Evolutionary conservation across 2,113 vertebrate genomes (phyloP).

Genomic region (Triplophysa dalaica): DNA sequence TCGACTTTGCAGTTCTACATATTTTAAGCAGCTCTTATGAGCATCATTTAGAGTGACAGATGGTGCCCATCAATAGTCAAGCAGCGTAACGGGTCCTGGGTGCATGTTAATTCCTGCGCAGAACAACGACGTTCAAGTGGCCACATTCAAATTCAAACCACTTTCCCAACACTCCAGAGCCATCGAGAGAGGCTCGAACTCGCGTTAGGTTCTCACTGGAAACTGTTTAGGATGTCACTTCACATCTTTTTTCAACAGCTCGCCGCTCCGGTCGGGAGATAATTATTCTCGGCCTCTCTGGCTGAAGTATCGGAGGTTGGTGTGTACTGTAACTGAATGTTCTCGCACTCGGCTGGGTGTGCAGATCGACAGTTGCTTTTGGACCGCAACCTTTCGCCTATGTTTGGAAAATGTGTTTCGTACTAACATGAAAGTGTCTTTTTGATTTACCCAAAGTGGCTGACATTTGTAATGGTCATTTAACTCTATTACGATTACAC

Average conservation of each 20-base stretch:
- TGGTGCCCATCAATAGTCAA: constrained; percentile 43
- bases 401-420: too few relatives aligned
- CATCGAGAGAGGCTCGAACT: constrained; percentile 71
- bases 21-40: constrained; percentile 15
- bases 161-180: constrained; percentile 58
- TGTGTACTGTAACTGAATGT: constrained; percentile 36
- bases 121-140: constrained; percentile 59
- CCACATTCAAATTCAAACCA: constrained; percentile 50
- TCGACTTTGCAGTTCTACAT: background rate
- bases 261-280: constrained; percentile 34
- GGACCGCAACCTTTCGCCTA: too few relatives aligned
- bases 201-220: constrained; percentile 66
- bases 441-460: too few relatives aligned
- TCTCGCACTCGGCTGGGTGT: constrained; percentile 57
- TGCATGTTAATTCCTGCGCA: constrained; percentile 54
- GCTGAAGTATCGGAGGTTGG: constrained; percentile 39
- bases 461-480: too few relatives aligned
- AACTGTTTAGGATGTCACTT: constrained; percentile 72
- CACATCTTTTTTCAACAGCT: constrained; percentile 37
- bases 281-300: constrained; percentile 40
- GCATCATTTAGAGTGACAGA: constrained; percentile 33
- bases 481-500: too few relatives aligned
- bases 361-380: background rate
- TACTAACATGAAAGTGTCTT: too few relatives aligned
- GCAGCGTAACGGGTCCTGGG: constrained; percentile 39